A percentile compares a stretch with the other conserved stretches of the same genome.
Conservation (phyloP, 2,888 invertebrate species). For the Uropetala carovei region DNA sequence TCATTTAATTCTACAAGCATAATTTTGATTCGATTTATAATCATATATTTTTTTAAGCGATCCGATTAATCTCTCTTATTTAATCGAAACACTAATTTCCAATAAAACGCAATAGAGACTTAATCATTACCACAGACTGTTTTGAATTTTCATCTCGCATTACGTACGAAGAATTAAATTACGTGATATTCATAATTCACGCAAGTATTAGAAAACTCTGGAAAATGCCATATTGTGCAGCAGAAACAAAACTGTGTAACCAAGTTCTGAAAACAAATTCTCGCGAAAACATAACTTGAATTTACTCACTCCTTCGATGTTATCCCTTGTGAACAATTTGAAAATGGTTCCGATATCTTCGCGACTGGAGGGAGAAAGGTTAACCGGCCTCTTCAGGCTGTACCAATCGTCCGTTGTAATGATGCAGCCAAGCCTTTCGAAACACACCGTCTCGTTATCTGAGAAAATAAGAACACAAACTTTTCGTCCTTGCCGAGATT, state of each 20-base stretch:
- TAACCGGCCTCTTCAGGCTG: slow-evolving; percentile 73
- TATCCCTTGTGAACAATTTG: slow-evolving; percentile 71
- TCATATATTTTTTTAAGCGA: no score
- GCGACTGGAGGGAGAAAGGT: slow-evolving; percentile 73
- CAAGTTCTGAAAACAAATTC: neutral
- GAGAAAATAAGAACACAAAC: neutral
- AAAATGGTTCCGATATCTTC: slow-evolving; percentile 75
- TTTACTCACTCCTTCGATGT: slow-evolving; percentile 68
- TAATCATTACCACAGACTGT: neutral
- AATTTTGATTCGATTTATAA: no score
- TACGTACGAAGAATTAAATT: no score
- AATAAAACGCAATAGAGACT: neutral
- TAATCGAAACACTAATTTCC: neutral
- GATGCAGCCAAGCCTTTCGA: slow-evolving; percentile 74
- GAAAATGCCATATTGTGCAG: no score
- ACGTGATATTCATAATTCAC: no score
- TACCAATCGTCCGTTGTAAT: slow-evolving; percentile 74
- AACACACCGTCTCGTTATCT: slow-evolving; percentile 70
- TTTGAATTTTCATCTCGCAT: neutral
- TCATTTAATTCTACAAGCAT: no score
- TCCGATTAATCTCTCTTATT: no score
- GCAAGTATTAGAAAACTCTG: neutral
- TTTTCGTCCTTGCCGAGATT: no score
- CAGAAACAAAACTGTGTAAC: neutral
- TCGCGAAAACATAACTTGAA: neutral